A percentile compares a stretch with the other conserved stretches of the same genome.
Evolutionary conservation across 2,797 vertebrate genomes (phyloP).

Genomic region (Crocidura indochinensis): DNA sequence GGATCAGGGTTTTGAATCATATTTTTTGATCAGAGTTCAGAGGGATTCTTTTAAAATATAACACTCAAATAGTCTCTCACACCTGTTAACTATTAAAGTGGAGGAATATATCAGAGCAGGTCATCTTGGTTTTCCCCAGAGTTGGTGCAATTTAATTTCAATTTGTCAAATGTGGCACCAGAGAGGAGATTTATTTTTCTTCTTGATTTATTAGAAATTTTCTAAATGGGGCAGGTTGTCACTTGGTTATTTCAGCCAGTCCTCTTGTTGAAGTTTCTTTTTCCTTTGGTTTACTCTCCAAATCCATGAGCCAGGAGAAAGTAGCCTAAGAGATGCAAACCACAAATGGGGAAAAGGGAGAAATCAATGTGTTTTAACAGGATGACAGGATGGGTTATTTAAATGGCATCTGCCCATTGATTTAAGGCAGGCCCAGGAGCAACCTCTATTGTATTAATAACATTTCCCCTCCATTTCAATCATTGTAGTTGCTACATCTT

Average conservation of each 20-base stretch:
- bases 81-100: conserved; percentile 71
- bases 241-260: conserved; percentile 87
- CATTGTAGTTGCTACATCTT: conserved; percentile 87
- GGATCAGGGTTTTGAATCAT: conserved; percentile 37
- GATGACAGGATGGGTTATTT: conserved; percentile 87
- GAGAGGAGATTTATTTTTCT: conserved; percentile 89
- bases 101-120: conserved; percentile 88
- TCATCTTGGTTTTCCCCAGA: conserved; percentile 89
- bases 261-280: conserved; percentile 77
- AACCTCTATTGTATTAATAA: conserved; percentile 89
- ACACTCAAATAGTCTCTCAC: conserved; percentile 29
- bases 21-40: conserved; percentile 58
- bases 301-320: conserved; percentile 72
- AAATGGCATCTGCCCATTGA: conserved; percentile 90
- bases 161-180: conserved; percentile 89
- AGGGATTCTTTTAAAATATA: conserved; percentile 54
- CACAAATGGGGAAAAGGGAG: conserved; percentile 81
- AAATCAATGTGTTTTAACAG: conserved; percentile 88
- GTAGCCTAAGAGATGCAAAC: conserved; percentile 69
- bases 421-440: conserved; percentile 89
- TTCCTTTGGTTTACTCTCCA: conserved; percentile 58
- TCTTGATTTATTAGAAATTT: conserved; percentile 93
- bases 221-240: conserved; percentile 91
- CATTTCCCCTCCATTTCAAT: conserved; percentile 88
- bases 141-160: conserved; percentile 92